Base-by-base conservation (phyloP, 1,140 invertebrate genomes). In the Sinonovacula constricta region DNA sequence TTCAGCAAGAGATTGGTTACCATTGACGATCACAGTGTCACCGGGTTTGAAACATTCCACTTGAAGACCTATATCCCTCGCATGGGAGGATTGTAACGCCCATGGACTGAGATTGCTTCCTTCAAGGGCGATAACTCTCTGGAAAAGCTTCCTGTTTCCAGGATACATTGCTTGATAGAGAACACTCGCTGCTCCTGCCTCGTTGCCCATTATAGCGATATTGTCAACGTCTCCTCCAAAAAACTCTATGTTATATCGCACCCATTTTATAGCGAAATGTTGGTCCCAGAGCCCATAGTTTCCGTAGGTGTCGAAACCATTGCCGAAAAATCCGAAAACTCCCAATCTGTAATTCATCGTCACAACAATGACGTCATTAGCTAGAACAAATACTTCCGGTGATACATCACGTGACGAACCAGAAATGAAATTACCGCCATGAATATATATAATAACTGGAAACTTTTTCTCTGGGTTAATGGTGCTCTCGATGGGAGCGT, bases 261-360 rank as follows among this genome's bases (percentile, higher is more conserved):
- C 49, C 75, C 75, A 78, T 14, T 39, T 36, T 18, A 78, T 62
- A 7, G 66, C 75, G 7, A 78, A 36, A 7, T 78, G 66, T 39
- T 78, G 75, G 65, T 78, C 75, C 75, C 75, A 78, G 0, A 78
- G 39, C 14, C 75, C 75, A n/a, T 69, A 78, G 51, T 78, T 78
- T 51, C 75, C 75, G 1, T 4, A 22, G 18, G 39, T 51, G 39
- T 28, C 53, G 10, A 24, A 10, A 39, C 63, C 74, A 33, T 45
- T 78, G 57, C 34, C 70, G 15, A 78, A 18, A 31, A 78, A 78
- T 24, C 75, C 75, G 24, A 78, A 63, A 3, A 78, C 34, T 18
- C 66, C 66, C 12, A 78, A 49, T 22, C 75, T 65, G 60, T 78
- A 78, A 36, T 78, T 78, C 18, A 78, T 3, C 7, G 75, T 78